Conservation (phyloP, 1,140 invertebrate genomes). For the Portunus trituberculatus region DNA sequence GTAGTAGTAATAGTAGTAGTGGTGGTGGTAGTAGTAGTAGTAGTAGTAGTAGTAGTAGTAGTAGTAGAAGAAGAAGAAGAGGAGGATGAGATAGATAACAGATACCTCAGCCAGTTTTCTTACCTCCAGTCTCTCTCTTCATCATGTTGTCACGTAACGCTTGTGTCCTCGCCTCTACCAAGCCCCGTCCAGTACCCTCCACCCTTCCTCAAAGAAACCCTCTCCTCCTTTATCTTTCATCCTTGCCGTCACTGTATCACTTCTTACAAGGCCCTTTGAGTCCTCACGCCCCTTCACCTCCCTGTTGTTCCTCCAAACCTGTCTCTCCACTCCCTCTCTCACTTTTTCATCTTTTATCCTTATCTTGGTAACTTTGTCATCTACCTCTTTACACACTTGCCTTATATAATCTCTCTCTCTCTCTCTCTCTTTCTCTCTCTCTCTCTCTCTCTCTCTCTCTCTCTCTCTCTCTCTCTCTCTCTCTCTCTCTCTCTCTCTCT, state of each 20-base stretch:
- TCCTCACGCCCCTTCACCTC: neutral
- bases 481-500: neutral
- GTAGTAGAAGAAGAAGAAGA: too few relatives aligned
- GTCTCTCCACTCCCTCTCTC: neutral
- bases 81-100: too few relatives aligned
- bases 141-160: too few relatives aligned
- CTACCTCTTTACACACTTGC: neutral
- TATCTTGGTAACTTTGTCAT: neutral
- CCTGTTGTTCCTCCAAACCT: too few relatives aligned
- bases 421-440: neutral
- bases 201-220: neutral
- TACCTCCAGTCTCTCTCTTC: too few relatives aligned
- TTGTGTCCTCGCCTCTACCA: too few relatives aligned
- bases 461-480: conserved; percentile 32
- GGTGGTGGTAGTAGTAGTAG: too few relatives aligned
- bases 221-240: neutral
- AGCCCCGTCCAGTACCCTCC: neutral
- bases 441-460: neutral
- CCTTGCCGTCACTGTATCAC: neutral
- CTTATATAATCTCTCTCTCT: neutral
- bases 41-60: too few relatives aligned
- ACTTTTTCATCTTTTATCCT: neutral
- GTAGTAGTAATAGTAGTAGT: too few relatives aligned
- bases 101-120: too few relatives aligned
- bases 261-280: neutral